phyloP scores from a whole-genome alignment of 2,113 vertebrate species.

The Gobiocypris rarus region DNA sequence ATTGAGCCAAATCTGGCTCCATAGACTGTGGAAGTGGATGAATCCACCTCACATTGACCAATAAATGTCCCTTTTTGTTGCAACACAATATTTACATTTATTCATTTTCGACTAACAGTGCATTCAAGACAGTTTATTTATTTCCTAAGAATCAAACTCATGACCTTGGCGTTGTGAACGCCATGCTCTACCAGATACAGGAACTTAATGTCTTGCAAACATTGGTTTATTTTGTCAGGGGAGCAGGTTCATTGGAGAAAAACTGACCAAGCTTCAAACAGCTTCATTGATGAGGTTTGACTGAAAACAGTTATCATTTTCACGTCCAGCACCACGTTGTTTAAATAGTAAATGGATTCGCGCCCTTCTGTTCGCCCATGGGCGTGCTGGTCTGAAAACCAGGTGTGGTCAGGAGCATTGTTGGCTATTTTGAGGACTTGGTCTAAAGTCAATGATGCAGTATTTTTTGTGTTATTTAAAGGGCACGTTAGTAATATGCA shows the following conservation, averaged over 20 bases:
- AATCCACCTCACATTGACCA: not conserved
- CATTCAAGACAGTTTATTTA: not conserved
- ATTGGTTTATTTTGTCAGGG: not conserved
- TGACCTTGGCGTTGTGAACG: not conserved
- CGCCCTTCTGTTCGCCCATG: too few species aligned
- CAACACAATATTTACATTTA: not conserved
- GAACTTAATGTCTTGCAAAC: not conserved
- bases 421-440: too few species aligned
- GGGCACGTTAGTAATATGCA: too few species aligned
- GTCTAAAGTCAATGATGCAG: too few species aligned
- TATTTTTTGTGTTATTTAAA: too few species aligned
- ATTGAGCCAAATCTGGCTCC: slow-evolving; percentile 32
- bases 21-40: slow-evolving; percentile 17
- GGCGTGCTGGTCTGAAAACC: too few species aligned
- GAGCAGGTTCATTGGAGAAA: not conserved
- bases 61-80: slow-evolving; percentile 9
- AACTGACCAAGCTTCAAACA: not conserved
- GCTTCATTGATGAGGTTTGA: too few species aligned
- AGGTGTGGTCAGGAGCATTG: too few species aligned
- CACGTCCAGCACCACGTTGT: too few species aligned
- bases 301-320: too few species aligned
- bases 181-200: not conserved
- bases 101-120: not conserved
- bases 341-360: too few species aligned
- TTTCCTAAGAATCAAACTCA: not conserved